Evolutionary conservation across 2,888 invertebrate genomes (phyloP).

Genomic region (Hesperia comma): DNA sequence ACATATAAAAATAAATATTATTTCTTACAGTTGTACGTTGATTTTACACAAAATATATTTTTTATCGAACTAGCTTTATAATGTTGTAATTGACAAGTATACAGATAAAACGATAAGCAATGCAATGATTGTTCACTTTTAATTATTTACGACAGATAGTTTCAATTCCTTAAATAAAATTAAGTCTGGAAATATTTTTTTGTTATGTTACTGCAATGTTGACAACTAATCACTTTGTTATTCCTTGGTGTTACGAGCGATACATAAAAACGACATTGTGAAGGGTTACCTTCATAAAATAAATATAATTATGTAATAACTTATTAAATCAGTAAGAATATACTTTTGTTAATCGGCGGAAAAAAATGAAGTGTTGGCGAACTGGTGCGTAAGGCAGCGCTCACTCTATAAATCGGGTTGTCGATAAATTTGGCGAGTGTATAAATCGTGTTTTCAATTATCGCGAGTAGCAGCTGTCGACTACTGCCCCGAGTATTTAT

Average conservation of each 20-base stretch:
- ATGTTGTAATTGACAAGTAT: constrained; percentile 9
- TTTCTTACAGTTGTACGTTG: background rate
- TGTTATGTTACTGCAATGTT: constrained; percentile 1
- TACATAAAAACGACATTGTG: background rate
- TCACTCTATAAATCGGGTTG: constrained; percentile 70
- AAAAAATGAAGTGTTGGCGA: constrained; percentile 54
- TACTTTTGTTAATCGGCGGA: background rate
- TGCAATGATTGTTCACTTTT: constrained; percentile 12
- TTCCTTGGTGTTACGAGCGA: background rate
- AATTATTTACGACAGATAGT: constrained; percentile 6
- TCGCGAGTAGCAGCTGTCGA: constrained; percentile 77
- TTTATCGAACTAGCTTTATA: background rate
- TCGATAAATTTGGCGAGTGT: constrained; percentile 80
- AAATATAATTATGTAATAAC: background rate
- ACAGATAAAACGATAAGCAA: background rate
- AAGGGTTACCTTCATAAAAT: background rate
- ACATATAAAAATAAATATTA: background rate
- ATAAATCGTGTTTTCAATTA: constrained; percentile 83
- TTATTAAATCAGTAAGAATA: background rate
- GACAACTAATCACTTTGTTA: background rate
- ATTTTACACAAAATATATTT: background rate
- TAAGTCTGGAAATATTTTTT: constrained; percentile 3
- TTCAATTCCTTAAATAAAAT: constrained; percentile 10
- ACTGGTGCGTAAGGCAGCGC: constrained; percentile 52
- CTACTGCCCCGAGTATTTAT: constrained; percentile 76